Base-by-base conservation (phyloP, 2,113 vertebrate species). In the Corythoichthys haematopterus region DNA sequence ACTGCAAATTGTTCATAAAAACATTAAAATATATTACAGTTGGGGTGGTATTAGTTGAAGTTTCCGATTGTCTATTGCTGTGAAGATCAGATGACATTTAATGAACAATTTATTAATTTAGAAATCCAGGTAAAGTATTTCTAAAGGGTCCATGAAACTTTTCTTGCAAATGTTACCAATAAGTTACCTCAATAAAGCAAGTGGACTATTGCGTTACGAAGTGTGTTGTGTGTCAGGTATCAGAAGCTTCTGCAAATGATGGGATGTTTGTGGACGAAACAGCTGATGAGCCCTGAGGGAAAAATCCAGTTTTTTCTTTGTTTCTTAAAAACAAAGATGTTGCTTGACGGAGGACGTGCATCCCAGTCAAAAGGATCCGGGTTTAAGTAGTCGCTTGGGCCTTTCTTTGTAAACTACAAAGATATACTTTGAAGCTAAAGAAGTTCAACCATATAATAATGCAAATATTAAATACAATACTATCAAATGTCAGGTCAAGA, bases 161-260 rank as follows among this genome's bases (percentile, higher is more conserved):
- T 53, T 53, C 16, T 20, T 28, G 8, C 7, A 53, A 53, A 53
- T 53, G 51, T 53, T 16, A 48, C 46, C 11, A 13, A 11, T 15
- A 48, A 14, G 11, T 48, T 48, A 14, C 50, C 16, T 2, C 14
- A 55, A 55, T 20, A 55, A 33, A 55, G 28, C 51, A 53, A 28
- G 9, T 36, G 53, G 28, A 10, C 28, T 35, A 10, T 56, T 56
- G 28, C 5, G 3, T 35, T 56, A 4, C 14, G 16, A 0, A 48
- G 14, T 16, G 69, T 68, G 10, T 59, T 40, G 4, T 63, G 14
- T 58, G 11, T 51, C 74, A 89, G 86, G 51, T 3, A 4, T 84
- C 82, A 71, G 45, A 66, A 3, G 2, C 2, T n/a, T 86, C 81
- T n/a, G n/a, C 20, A 11, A 84, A 85, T 33, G 73, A 85, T 51